phyloP scores from a whole-genome alignment of 1,140 invertebrate genomes.

The Bradynema listronoti region DNA sequence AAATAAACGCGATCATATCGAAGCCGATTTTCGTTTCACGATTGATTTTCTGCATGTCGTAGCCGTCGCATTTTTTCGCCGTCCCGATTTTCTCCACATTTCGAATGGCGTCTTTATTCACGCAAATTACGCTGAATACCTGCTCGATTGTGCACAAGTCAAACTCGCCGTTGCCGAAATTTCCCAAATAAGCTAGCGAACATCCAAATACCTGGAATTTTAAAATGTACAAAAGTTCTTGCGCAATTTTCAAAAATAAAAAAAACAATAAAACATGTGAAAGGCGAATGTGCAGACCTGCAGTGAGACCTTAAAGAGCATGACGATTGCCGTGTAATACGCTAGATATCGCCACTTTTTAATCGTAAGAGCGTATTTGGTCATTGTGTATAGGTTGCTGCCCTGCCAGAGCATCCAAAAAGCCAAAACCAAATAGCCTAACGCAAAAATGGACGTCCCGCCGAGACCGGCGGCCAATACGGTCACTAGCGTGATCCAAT shows the following conservation, averaged over 20 bases:
- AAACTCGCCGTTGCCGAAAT: not conserved
- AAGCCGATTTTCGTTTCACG: conserved; percentile 51
- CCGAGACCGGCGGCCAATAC: conserved; percentile 51
- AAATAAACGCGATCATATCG: conserved; percentile 47
- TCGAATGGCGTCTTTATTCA: too few species aligned
- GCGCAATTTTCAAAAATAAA: conserved; percentile 7
- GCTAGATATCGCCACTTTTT: conserved; percentile 46
- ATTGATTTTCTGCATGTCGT: conserved; percentile 20
- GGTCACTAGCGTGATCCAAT: conserved; percentile 55
- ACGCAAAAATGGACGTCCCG: conserved; percentile 55
- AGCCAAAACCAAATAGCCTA: conserved; percentile 53
- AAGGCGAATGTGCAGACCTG: conserved; percentile 34
- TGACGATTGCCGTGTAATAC: conserved; percentile 46
- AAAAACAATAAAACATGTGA: too few species aligned
- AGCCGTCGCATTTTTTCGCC: not conserved
- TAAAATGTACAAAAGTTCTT: too few species aligned
- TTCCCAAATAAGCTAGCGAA: not conserved
- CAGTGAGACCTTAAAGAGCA: conserved; percentile 47
- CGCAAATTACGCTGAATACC: too few species aligned
- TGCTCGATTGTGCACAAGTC: not conserved
- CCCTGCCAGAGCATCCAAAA: conserved; percentile 57
- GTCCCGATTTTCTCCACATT: not conserved
- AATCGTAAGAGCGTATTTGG: conserved; percentile 32
- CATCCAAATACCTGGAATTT: not conserved
- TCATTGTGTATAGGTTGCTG: conserved; percentile 56